Evolutionary conservation across 2,888 invertebrate genomes (phyloP).

Genomic region (Amphiduros pacificus): DNA sequence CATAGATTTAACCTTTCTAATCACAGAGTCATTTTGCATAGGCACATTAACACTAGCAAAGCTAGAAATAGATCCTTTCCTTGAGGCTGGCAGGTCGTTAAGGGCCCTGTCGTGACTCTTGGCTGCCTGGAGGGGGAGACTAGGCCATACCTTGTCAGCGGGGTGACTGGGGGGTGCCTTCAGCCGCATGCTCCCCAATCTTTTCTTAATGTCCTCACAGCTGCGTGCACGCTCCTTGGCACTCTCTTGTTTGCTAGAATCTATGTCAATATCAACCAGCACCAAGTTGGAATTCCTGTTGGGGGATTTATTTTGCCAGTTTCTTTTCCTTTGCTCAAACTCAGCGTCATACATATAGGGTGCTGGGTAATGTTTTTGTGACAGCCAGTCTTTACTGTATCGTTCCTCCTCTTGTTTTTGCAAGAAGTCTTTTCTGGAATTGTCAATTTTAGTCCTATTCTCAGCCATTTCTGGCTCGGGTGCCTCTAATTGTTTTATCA

Average conservation of each 20-base stretch:
- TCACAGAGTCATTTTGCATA: neutral
- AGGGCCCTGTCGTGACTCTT: conserved; percentile 17
- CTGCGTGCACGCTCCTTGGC: neutral
- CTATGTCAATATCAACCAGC: conserved; percentile 19
- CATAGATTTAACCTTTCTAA: conserved; percentile 6
- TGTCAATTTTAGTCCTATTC: conserved; percentile 1
- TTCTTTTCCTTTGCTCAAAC: conserved; percentile 13
- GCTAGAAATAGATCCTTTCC: neutral
- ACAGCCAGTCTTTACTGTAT: too few relatives aligned
- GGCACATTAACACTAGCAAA: neutral
- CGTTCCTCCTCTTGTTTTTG: too few relatives aligned
- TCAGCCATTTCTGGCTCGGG: conserved; percentile 2
- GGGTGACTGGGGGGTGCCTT: conserved; percentile 15
- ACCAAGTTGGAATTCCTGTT: neutral
- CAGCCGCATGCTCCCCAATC: conserved; percentile 9
- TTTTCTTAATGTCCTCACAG: conserved; percentile 15
- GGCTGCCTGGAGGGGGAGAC: conserved; percentile 1
- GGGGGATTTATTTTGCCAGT: conserved; percentile 2
- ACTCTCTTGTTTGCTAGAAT: neutral
- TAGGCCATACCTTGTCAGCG: conserved; percentile 16
- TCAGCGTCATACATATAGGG: conserved; percentile 11
- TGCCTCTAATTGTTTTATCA: conserved; percentile 8
- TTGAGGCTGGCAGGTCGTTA: neutral
- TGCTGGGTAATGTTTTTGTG: too few relatives aligned
- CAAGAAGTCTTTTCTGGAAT: conserved; percentile 9